phyloP scores from a whole-genome alignment of 2,797 vertebrate species.

The Mus caroli region DNA sequence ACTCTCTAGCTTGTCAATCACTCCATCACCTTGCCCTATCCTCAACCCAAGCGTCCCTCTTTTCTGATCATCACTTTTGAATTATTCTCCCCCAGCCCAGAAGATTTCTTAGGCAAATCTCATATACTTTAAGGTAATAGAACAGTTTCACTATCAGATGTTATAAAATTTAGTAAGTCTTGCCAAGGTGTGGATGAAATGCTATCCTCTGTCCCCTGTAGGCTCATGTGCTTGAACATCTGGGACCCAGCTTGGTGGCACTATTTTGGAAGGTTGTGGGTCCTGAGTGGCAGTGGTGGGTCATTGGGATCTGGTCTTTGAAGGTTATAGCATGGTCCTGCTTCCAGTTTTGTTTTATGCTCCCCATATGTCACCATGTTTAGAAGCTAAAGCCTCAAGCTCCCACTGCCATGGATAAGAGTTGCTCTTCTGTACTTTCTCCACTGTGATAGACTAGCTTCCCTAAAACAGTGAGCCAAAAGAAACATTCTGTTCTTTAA shows the following conservation, averaged over 20 bases:
- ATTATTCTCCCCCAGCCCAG: neutral
- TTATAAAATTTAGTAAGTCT: neutral
- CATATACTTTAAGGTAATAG: constrained; percentile 17
- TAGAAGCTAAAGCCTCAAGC: neutral
- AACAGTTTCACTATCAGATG: neutral
- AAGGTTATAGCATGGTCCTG: neutral
- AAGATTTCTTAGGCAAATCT: neutral
- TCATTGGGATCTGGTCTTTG: neutral
- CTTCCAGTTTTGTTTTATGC: neutral
- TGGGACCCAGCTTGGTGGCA: neutral
- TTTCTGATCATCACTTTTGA: neutral
- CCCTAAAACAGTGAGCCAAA: neutral
- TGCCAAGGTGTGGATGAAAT: neutral
- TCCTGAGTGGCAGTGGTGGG: neutral
- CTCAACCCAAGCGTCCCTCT: neutral
- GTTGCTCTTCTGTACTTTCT: too few species aligned
- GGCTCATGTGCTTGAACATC: neutral
- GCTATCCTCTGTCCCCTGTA: too few species aligned
- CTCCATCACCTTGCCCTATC: neutral
- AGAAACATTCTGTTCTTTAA: neutral
- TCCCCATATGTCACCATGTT: neutral
- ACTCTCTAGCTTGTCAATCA: neutral
- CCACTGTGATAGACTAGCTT: neutral
- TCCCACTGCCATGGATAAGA: neutral
- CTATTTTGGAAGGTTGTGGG: neutral